Conservation (phyloP, 2,888 invertebrate genomes). For the Drosophila rubida region DNA sequence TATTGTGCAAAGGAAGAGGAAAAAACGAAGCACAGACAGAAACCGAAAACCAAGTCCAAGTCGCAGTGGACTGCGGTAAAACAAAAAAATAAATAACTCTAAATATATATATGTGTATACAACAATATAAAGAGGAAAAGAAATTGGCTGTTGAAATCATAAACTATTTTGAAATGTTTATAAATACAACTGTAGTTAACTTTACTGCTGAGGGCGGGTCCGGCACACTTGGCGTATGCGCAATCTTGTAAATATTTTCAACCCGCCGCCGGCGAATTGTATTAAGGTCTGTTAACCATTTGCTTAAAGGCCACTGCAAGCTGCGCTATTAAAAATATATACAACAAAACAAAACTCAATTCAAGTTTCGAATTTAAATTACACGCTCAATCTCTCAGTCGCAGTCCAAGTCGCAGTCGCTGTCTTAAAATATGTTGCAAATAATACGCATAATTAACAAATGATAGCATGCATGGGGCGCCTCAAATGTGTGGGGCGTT, state of each 20-base stretch:
- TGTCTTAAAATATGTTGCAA: conserved; percentile 49
- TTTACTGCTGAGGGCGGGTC: conserved; percentile 26
- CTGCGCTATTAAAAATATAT: conserved; percentile 1
- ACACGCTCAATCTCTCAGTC: conserved; percentile 48
- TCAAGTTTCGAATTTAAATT: conserved; percentile 45
- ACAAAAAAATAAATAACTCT: neutral
- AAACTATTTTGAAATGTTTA: conserved; percentile 46
- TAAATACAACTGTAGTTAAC: conserved; percentile 42
- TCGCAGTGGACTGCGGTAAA: neutral
- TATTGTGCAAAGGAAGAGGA: conserved; percentile 11
- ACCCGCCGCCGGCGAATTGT: conserved; percentile 37
- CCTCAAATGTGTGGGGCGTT: conserved; percentile 38
- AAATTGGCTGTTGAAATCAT: conserved; percentile 34
- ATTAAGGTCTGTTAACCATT: conserved; percentile 45
- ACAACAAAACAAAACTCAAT: conserved; percentile 1
- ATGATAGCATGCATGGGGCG: conserved; percentile 48
- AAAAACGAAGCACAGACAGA: neutral
- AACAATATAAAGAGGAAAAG: neutral
- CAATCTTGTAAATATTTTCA: conserved; percentile 39
- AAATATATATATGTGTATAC: neutral
- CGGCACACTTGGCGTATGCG: conserved; percentile 40
- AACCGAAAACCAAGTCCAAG: neutral
- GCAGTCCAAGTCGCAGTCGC: conserved; percentile 1
- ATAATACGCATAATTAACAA: conserved; percentile 70
- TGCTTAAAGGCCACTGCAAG: conserved; percentile 41